Evolutionary conservation across 2,113 vertebrate species (phyloP).

Genomic region (Oreotrochilus melanogaster): DNA sequence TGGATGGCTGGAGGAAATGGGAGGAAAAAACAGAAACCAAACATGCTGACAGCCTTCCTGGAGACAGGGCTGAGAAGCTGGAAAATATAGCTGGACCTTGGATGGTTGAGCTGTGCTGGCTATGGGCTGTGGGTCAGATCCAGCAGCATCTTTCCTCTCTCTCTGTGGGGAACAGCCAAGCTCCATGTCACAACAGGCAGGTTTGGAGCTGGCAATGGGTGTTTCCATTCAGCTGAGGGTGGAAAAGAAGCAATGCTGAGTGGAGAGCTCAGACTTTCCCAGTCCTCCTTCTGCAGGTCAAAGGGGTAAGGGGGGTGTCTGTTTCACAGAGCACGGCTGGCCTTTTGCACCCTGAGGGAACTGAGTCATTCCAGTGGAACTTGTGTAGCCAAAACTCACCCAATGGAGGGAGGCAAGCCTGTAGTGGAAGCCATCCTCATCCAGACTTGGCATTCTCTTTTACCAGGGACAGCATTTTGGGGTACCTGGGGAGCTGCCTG

Average conservation of each 20-base stretch:
- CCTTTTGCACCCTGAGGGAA: fast-evolving
- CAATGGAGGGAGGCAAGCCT: not conserved
- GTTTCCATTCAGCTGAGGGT: not conserved
- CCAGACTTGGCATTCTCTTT: not conserved
- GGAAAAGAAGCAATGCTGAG: not conserved
- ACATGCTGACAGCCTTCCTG: conserved; percentile 63
- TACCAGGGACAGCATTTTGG: fast-evolving
- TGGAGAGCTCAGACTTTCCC: not conserved
- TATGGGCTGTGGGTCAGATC: not conserved
- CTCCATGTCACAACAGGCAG: not conserved
- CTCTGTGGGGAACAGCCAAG: not conserved
- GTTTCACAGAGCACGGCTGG: not conserved
- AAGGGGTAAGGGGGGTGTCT: not conserved
- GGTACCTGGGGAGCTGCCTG: no score
- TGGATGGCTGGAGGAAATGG: conserved; percentile 44
- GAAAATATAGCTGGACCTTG: conserved; percentile 47
- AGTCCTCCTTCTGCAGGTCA: not conserved
- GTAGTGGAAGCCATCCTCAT: not conserved
- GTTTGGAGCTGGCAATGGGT: not conserved
- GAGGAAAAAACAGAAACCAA: conserved; percentile 47
- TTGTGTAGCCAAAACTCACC: not conserved
- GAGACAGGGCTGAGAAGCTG: conserved; percentile 57
- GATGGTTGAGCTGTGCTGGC: not conserved
- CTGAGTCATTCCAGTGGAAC: not conserved
- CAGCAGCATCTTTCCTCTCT: not conserved